Evolutionary conservation across 1,140 invertebrate species (phyloP), one percentile per base, ranked within the genome.

Genomic region (Saxidomus purpurata): DNA sequence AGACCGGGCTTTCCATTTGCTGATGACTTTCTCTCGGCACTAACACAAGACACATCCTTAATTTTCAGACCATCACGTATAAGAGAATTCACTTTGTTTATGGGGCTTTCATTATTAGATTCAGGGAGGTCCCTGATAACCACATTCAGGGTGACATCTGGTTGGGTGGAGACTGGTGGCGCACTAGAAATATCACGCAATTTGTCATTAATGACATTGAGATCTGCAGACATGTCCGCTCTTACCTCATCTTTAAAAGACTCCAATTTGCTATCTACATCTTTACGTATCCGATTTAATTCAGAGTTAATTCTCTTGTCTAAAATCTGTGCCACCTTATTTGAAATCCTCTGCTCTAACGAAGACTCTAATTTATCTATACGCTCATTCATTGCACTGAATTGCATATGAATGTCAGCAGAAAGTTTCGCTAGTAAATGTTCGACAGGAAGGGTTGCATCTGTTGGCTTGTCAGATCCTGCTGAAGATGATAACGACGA

Each of bases 11-110:
- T 77, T n/a, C n/a, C 15, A 22, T n/a, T 49, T 3, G 40, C 15
- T 34, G 74, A 15, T 8, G 36, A 22, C 74, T 77, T 77, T 13
- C 40, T 36, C n/a, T 77, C 40, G 47, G 74, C 74, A 77, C 74
- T 47, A 6, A 47, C 40, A 77, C 77, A 80, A 15, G 4, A n/a
- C 8, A 80, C 77, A 80, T 80, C 77, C 9, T 4, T 25, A 4
- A 52, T 2, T 55, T 25, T 55, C 17, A 80, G 31, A 22, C 77
- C 77, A 34, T 80, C 49, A 8, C 28, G 11, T 13, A 80, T 55
- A 9, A 80, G 34, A 31, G 47, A 52, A 28, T 59, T 55, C 22
- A 80, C 77, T 15, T 59, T 80, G 43, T 38, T 80, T 17, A 25
- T 22, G 19, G 25, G 2, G 22, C 47, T n/a, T 55, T 80, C 52